Evolutionary conservation across 2,797 vertebrate species (phyloP).

Genomic region (Pipistrellus pipistrellus): DNA sequence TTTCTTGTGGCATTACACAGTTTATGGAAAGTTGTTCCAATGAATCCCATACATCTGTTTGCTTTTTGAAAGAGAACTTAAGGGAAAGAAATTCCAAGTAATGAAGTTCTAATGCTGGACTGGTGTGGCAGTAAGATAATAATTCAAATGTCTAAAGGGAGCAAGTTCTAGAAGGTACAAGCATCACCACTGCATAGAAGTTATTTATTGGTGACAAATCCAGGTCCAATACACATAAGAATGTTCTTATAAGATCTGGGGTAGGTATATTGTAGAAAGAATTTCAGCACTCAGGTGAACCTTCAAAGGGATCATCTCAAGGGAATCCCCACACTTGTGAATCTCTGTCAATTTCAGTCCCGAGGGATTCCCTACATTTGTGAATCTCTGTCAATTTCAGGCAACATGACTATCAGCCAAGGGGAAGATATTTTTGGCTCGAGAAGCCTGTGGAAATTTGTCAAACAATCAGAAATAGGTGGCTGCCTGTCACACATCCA

Average conservation of each 20-base stretch:
- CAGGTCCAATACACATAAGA: not conserved
- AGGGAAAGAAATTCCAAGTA: conserved; percentile 27
- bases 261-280: not conserved
- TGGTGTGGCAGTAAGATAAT: not conserved
- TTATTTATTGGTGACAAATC: not conserved
- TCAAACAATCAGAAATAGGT: not conserved
- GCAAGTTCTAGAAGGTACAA: not conserved
- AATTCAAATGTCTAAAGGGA: not conserved
- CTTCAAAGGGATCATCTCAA: not conserved
- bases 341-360: conserved; percentile 28
- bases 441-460: not conserved
- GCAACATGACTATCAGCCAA: not conserved
- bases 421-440: not conserved
- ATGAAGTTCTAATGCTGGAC: not conserved
- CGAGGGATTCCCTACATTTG: not conserved
- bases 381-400: conserved; percentile 31
- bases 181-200: not conserved
- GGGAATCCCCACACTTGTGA: not conserved
- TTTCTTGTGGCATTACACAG: not conserved
- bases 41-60: not conserved
- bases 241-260: not conserved
- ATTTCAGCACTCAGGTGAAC: not conserved
- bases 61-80: conserved; percentile 13
- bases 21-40: conserved; percentile 9
- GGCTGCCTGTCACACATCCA: not conserved